A percentile compares a stretch with the other conserved stretches of the same genome.
Evolutionary conservation across 2,797 vertebrate genomes (phyloP).

Genomic region (Fratercula arctica): DNA sequence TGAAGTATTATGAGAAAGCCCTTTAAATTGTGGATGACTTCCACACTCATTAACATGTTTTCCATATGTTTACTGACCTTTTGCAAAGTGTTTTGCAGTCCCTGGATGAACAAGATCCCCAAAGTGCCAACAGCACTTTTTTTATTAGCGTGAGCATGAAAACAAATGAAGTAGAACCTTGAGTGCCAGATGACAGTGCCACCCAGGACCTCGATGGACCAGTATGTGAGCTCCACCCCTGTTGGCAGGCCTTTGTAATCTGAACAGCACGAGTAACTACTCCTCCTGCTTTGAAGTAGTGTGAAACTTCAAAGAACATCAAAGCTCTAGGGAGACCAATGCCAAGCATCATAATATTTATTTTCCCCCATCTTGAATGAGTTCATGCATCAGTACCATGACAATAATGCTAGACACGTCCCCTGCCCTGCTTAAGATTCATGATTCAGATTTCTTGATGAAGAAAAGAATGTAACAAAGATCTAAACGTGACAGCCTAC

Average conservation of each 20-base stretch:
- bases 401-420: not conserved
- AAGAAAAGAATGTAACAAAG: not conserved
- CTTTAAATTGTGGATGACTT: not conserved
- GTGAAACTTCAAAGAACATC: conserved; percentile 40
- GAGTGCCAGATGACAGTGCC: not conserved
- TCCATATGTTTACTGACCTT: not conserved
- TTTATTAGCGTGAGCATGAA: not conserved
- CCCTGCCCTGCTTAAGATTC: not conserved
- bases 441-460: conserved; percentile 21
- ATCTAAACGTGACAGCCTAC: not conserved
- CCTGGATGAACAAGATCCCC: not conserved
- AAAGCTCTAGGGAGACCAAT: not conserved
- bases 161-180: not conserved
- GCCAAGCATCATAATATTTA: conserved; percentile 47
- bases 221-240: not conserved
- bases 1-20: not conserved
- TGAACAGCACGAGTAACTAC: not conserved
- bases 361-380: conserved; percentile 13
- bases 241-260: conserved; percentile 2
- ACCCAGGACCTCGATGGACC: not conserved
- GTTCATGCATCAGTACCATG: not conserved
- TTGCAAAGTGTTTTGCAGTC: not conserved
- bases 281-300: conserved; percentile 25
- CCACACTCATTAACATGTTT: not conserved
- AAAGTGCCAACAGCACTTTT: not conserved